A percentile compares a stretch with the other conserved stretches of the same genome.
These are phyloP conservation scores for Sylvicola cinctus DNA, from an alignment of 2,888 invertebrate genomes.

Conservation along the genomic window DNA sequence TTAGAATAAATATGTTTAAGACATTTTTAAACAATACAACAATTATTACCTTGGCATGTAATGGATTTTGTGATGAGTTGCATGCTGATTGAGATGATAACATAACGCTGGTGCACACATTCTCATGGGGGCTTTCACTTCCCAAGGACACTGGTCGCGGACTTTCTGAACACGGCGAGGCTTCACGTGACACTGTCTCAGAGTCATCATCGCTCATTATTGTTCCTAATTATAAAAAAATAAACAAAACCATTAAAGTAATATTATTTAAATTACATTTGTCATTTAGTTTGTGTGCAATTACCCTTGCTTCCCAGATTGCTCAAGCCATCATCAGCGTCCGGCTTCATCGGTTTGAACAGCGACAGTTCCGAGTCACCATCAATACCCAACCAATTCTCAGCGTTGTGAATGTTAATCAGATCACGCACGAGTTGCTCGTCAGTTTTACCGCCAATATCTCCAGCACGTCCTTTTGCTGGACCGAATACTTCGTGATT, in stretches of 20 bases:
- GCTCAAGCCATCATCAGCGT: constrained; percentile 34
- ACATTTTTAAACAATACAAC: no score
- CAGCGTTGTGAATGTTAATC: constrained; percentile 82
- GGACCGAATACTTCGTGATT: constrained; percentile 94
- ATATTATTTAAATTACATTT: neutral
- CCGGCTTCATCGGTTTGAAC: constrained; percentile 51
- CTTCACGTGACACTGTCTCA: constrained; percentile 45
- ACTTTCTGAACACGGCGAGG: constrained; percentile 48
- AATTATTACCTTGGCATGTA: no score
- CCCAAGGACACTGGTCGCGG: constrained; percentile 18
- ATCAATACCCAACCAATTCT: constrained; percentile 84
- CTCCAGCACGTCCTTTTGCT: constrained; percentile 70
- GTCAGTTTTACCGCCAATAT: constrained; percentile 71
- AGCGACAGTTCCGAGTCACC: constrained; percentile 66
- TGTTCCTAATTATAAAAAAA: constrained; percentile 10
- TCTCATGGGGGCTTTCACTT: constrained; percentile 15
- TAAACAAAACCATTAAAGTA: neutral
- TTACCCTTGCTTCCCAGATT: constrained; percentile 22
- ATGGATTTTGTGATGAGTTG: no score
- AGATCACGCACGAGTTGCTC: constrained; percentile 75
- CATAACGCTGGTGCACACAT: no score
- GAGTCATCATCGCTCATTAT: constrained; percentile 37
- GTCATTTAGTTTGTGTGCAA: neutral
- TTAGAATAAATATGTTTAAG: neutral
- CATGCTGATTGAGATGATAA: no score